Base-by-base conservation (phyloP, 2,888 invertebrate genomes). In the Drosophila helvetica region DNA sequence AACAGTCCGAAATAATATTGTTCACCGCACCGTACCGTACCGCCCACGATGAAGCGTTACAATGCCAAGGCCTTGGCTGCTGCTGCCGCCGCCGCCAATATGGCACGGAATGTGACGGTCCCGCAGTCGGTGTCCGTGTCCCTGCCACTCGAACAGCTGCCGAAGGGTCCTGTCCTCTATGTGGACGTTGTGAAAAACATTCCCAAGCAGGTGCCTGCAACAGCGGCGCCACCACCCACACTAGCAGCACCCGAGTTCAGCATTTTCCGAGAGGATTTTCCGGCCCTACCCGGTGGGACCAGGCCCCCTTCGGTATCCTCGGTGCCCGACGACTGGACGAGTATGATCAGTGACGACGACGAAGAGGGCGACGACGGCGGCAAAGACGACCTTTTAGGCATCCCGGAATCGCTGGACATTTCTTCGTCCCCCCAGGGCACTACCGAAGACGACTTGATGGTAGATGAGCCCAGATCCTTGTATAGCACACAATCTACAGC, bases 161-260 rank as follows among this genome's bases (percentile, higher is more conserved):
- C 43, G 58, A 59, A 19, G 42, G n/a, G 38, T 1, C 27, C 75
- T 12, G 17, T 64, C 6, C 33, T 85, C 1, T 85, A 85, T 17
- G 86, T 80, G 60, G 86, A 85, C 73, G 83, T 85, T 57, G 82
- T 76, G 0, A 80, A 80, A 59, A 80, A 80, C 15, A 71, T 71
- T 70, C 33, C 66, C 17, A 70, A 60, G 6, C 6, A 52, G 8
- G 69, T 74, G 7, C 2, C 46, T 0, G 38, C 68, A 8, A 47
- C 54, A 2, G 42, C 58, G 1, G 30, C 46, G 1, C 64, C 68
- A 6, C 61, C 73, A 1, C 64, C 72, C 8, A 42, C 53, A 1
- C 64, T 57, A 0, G 10, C 45, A 3, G 17, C 63, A 0, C 52
- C 60, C 1, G 72, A 74, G 9, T 87, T 85, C n/a, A 80, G 61